Conservation (phyloP, 2,113 vertebrate species). For the Hylia prasina region DNA sequence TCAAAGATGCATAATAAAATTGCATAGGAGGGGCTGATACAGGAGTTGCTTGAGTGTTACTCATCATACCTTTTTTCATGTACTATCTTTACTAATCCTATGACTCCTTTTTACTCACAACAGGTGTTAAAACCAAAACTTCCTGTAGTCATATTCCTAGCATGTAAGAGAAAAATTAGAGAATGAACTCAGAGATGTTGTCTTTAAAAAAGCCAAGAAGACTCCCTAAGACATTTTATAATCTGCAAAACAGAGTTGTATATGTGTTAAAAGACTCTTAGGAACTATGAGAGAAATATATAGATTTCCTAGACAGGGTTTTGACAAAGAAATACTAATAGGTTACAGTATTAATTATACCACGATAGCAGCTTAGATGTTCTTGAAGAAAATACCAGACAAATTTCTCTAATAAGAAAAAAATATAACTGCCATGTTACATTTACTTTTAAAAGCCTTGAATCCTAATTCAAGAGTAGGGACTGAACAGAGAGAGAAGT, state of each 20-base stretch:
- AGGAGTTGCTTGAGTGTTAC: neutral
- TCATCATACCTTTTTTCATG: neutral
- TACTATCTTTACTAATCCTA: neutral
- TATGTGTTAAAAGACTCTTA: neutral
- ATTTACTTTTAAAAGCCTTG: neutral
- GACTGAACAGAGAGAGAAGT: neutral
- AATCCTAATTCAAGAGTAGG: neutral
- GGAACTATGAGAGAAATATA: neutral
- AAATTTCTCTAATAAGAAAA: neutral
- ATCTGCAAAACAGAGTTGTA: neutral
- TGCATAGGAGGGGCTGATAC: neutral
- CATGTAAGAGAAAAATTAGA: neutral
- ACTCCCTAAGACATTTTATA: neutral
- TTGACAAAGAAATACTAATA: neutral
- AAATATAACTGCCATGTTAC: neutral
- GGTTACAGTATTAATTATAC: neutral
- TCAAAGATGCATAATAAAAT: slow-evolving; percentile 1
- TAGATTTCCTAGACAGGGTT: neutral
- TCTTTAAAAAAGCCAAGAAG: neutral
- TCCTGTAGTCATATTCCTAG: neutral
- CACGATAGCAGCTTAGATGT: neutral
- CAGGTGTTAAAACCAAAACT: neutral
- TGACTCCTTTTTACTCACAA: slow-evolving; percentile 2
- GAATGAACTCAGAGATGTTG: neutral
- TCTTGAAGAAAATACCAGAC: neutral